Conservation (phyloP, 2,113 vertebrate genomes). For the Rhinopomastus cyanomelas region DNA sequence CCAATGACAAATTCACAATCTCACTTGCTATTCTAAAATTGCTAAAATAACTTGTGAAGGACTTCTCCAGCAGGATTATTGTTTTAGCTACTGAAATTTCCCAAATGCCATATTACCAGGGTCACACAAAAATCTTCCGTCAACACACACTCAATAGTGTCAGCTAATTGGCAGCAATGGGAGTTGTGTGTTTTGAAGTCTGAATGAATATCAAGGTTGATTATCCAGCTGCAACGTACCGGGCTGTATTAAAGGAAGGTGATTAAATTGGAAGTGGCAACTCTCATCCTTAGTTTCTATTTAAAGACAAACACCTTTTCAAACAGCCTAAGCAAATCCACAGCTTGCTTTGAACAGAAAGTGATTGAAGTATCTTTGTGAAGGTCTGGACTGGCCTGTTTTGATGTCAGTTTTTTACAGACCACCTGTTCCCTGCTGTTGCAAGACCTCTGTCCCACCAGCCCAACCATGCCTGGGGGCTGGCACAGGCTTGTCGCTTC, state of each 20-base stretch:
- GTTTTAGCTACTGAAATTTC: background rate
- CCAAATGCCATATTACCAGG: background rate
- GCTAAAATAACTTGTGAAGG: background rate
- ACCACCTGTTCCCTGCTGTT: background rate
- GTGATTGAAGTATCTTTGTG: too few relatives aligned
- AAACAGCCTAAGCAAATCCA: background rate
- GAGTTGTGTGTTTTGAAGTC: constrained; percentile 37
- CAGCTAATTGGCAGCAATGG: constrained; percentile 51
- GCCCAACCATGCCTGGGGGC: background rate
- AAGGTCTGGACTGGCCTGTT: too few relatives aligned
- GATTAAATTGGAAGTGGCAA: constrained; percentile 22
- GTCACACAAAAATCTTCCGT: constrained; percentile 4
- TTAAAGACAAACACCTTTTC: constrained; percentile 34
- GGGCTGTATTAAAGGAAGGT: constrained; percentile 1
- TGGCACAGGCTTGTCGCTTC: background rate
- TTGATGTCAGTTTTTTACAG: background rate
- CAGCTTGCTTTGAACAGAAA: background rate
- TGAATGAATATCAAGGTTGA: constrained; percentile 54
- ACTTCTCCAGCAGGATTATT: background rate
- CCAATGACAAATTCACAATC: background rate
- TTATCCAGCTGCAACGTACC: constrained; percentile 31
- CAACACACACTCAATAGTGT: background rate
- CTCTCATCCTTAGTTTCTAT: background rate
- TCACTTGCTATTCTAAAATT: background rate
- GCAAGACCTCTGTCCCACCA: background rate